Conservation (phyloP, 2,888 invertebrate species). For the Apamea monoglypha region DNA sequence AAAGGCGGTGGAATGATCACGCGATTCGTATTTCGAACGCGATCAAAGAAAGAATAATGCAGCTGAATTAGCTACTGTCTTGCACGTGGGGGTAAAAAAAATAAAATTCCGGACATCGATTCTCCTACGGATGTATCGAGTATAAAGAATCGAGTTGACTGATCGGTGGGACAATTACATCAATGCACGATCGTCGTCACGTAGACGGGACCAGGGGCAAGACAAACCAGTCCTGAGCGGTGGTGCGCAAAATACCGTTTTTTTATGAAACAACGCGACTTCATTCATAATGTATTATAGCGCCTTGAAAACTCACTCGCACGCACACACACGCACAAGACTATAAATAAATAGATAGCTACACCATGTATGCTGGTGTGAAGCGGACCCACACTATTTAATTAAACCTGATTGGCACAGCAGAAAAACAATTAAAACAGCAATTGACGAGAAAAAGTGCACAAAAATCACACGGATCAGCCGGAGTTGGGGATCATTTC, state of each 20-base stretch:
- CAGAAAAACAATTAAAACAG: conserved; percentile 72
- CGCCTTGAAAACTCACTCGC: conserved; percentile 80
- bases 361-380: conserved; percentile 70
- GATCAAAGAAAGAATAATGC: conserved; percentile 69
- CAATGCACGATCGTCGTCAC: conserved; percentile 82
- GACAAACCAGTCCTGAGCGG: conserved; percentile 82
- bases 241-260: conserved; percentile 84
- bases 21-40: conserved; percentile 80
- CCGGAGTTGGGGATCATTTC: conserved; percentile 70
- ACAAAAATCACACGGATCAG: conserved; percentile 82
- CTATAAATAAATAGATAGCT: conserved; percentile 79
- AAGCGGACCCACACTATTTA: conserved; percentile 71
- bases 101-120: conserved; percentile 73
- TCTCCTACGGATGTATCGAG: conserved; percentile 78
- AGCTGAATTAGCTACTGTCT: conserved; percentile 69
- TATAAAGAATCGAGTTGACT: conserved; percentile 77
- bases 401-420: conserved; percentile 75
- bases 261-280: conserved; percentile 85
- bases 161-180: conserved; percentile 84
- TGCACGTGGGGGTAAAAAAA: conserved; percentile 70
- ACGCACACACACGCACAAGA: conserved; percentile 73
- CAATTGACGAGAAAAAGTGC: conserved; percentile 75
- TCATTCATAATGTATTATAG: conserved; percentile 89
- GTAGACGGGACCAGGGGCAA: conserved; percentile 79
- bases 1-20: conserved; percentile 82